These are phyloP conservation scores for Eledona agricola DNA, from an alignment of 2,888 invertebrate species.

Conservation along the genomic window DNA sequence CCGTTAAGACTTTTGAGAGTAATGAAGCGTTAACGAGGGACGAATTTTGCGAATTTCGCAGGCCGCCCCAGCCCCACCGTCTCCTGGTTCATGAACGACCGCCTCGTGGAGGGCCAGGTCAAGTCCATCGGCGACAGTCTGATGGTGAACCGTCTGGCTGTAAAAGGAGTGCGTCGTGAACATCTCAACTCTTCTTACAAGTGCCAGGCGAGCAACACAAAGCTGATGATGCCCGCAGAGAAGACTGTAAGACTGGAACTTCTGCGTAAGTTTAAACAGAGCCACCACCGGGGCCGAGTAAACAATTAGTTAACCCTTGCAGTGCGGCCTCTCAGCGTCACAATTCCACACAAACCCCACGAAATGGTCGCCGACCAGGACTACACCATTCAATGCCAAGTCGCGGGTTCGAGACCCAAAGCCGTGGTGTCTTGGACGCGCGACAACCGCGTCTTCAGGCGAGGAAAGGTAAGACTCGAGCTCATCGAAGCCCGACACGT, in stretches of 20 bases:
- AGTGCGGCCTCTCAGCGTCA: conserved; percentile 84
- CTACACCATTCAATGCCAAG: conserved; percentile 82
- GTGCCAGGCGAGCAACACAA: conserved; percentile 88
- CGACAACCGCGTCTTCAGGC: conserved; percentile 78
- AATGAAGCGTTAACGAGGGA: neutral
- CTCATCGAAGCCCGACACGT: too few relatives aligned
- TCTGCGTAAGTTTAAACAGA: conserved; percentile 73
- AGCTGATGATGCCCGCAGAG: conserved; percentile 84
- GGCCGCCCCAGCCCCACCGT: conserved; percentile 86
- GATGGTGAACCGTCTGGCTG: conserved; percentile 80
- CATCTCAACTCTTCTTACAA: conserved; percentile 87
- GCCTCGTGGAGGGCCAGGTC: conserved; percentile 75
- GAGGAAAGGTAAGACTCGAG: conserved; percentile 79
- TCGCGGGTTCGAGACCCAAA: conserved; percentile 85
- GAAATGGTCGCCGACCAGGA: conserved; percentile 82
- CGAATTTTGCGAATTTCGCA: conserved; percentile 55
- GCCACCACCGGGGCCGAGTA: conserved; percentile 15
- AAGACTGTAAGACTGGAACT: conserved; percentile 84
- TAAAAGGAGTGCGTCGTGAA: conserved; percentile 76
- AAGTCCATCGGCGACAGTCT: conserved; percentile 77
- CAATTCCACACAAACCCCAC: conserved; percentile 78
- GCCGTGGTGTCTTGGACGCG: conserved; percentile 87
- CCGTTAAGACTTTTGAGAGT: neutral
- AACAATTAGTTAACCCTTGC: conserved; percentile 55
- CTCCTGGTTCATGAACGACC: conserved; percentile 81